These are phyloP conservation scores for Lacerta agilis DNA, from an alignment of 2,797 vertebrate species.

Conservation along the genomic window DNA sequence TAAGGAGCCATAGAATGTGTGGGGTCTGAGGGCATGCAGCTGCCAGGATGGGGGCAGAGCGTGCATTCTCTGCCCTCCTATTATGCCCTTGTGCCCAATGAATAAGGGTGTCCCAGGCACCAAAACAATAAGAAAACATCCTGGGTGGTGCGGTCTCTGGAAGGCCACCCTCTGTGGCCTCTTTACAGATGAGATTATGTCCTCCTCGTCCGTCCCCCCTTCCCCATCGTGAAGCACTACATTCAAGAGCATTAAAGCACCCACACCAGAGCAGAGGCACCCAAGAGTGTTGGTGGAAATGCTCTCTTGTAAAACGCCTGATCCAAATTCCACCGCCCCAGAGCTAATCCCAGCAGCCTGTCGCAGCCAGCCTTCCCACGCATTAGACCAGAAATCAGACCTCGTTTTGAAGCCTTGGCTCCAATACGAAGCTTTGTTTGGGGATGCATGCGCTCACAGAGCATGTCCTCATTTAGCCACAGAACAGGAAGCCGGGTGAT, in stretches of 20 bases:
- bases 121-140: neutral
- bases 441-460: neutral
- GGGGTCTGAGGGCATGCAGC: neutral
- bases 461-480: constrained; percentile 27
- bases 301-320: neutral
- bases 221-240: neutral
- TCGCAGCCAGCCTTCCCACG: neutral
- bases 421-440: neutral
- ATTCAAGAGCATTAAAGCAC: constrained; percentile 4
- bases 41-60: neutral
- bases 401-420: constrained; percentile 12
- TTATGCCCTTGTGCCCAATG: neutral
- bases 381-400: constrained; percentile 16
- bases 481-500: constrained; percentile 26
- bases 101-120: neutral
- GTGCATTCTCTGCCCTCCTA: neutral
- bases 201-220: neutral
- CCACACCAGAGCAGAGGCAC: neutral
- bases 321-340: constrained; percentile 4
- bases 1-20: neutral
- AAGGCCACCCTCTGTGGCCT: neutral
- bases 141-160: neutral
- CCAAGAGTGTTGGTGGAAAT: neutral
- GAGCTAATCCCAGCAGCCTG: neutral
- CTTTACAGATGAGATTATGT: neutral